Evolutionary conservation across 2,888 invertebrate genomes (phyloP).

Genomic region (Nasonia oneida): DNA sequence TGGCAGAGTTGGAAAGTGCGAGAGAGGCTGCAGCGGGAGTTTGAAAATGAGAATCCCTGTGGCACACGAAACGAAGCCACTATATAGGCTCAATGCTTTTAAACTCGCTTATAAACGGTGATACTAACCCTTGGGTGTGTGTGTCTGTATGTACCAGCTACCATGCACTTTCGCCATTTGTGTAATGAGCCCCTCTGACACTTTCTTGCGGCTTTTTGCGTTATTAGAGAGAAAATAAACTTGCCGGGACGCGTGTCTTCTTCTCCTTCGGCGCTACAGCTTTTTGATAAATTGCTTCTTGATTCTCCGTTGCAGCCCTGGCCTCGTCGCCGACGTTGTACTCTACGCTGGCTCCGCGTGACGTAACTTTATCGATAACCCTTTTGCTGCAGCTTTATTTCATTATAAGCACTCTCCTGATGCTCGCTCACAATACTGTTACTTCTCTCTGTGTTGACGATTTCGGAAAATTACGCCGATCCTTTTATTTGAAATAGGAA

Average conservation of each 20-base stretch:
- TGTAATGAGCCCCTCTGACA: constrained; percentile 60
- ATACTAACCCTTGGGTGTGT: constrained; percentile 28
- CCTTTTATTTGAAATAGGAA: too few species aligned
- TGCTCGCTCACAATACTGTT: neutral
- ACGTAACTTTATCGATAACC: constrained; percentile 40
- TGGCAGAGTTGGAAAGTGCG: neutral
- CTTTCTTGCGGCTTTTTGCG: constrained; percentile 56
- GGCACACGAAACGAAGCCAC: constrained; percentile 40
- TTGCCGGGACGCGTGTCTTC: neutral
- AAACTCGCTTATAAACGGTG: constrained; percentile 59
- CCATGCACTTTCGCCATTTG: constrained; percentile 55
- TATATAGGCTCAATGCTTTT: constrained; percentile 41
- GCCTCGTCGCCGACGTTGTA: neutral
- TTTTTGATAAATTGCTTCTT: constrained; percentile 47
- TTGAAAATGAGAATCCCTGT: constrained; percentile 58
- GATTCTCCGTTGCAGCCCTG: constrained; percentile 3
- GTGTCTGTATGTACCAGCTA: neutral
- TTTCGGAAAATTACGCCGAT: too few species aligned
- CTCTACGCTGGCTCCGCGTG: neutral
- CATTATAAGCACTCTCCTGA: constrained; percentile 15
- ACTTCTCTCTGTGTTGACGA: neutral
- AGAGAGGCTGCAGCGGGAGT: constrained; percentile 3
- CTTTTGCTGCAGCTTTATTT: constrained; percentile 38
- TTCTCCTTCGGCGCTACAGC: neutral
- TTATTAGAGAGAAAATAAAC: constrained; percentile 62